These are phyloP conservation scores for Pristionchus arcanus DNA, from an alignment of 2,888 invertebrate species.

Conservation along the genomic window DNA sequence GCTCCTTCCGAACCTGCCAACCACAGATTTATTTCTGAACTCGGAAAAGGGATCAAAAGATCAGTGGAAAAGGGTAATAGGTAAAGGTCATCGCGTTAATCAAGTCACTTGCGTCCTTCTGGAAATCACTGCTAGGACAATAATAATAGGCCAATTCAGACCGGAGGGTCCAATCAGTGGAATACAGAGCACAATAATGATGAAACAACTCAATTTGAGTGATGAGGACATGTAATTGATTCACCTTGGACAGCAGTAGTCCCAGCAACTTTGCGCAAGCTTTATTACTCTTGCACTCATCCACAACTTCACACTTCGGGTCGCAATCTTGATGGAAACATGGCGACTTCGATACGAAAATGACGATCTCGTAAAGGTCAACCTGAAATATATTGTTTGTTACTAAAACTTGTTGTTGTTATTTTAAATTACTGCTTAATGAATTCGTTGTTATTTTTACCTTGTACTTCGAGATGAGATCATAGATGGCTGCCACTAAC, in stretches of 20 bases:
- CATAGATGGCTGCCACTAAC: conserved; percentile 78
- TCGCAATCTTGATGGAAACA: conserved; percentile 80
- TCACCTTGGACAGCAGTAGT: conserved; percentile 75
- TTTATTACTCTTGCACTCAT: conserved; percentile 79
- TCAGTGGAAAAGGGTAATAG: too few species aligned
- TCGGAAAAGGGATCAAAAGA: neutral
- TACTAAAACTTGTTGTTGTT: neutral
- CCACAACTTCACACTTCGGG: conserved; percentile 79
- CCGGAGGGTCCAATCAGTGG: too few species aligned
- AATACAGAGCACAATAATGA: too few species aligned
- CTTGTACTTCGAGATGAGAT: conserved; percentile 79
- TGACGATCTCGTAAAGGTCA: conserved; percentile 78
- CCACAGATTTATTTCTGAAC: neutral
- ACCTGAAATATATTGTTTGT: conserved; percentile 65
- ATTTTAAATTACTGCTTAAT: neutral
- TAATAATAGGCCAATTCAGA: too few species aligned
- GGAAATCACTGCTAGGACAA: too few species aligned
- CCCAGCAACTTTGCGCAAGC: conserved; percentile 78
- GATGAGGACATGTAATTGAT: too few species aligned
- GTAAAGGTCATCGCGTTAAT: too few species aligned
- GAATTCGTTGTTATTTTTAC: conserved; percentile 59
- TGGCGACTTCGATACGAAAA: conserved; percentile 79
- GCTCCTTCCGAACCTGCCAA: conserved; percentile 75
- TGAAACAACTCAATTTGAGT: too few species aligned
- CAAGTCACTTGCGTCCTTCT: too few species aligned